These are phyloP conservation scores for Prunella himalayana DNA, from an alignment of 2,113 vertebrate species.

Conservation along the genomic window DNA sequence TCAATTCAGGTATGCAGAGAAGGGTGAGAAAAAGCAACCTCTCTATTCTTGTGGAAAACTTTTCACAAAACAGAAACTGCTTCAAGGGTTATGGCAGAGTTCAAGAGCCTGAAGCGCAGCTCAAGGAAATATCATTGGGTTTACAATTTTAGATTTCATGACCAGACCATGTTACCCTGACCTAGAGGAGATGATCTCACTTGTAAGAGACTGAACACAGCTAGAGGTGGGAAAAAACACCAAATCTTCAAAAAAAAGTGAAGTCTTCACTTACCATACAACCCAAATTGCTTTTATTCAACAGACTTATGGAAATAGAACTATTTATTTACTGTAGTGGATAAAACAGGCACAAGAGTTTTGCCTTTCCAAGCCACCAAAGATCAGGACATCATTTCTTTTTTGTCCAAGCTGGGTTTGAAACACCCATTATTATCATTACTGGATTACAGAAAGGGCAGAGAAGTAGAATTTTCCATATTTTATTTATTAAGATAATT, in stretches of 20 bases:
- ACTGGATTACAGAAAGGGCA: neutral
- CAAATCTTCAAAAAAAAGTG: neutral
- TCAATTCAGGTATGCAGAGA: neutral
- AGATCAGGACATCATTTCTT: fast-evolving
- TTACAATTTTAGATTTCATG: neutral
- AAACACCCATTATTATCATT: neutral
- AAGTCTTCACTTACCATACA: neutral
- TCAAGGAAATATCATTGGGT: neutral
- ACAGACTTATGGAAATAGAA: neutral
- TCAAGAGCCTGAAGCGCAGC: neutral
- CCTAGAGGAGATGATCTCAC: neutral
- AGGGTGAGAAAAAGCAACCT: neutral
- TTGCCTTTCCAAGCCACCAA: neutral
- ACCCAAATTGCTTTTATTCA: neutral
- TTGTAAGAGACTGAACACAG: neutral
- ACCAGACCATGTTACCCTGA: neutral
- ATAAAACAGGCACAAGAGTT: neutral
- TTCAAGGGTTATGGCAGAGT: neutral
- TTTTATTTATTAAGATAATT: neutral
- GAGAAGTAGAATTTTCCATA: neutral
- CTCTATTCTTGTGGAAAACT: neutral
- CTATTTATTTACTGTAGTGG: neutral
- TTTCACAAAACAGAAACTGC: neutral
- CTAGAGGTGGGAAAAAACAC: fast-evolving
- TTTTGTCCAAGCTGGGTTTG: neutral